Evolutionary conservation across 2,888 invertebrate genomes (phyloP), one percentile per base, ranked within the genome.

Genomic region (Polymixis lichenea): DNA sequence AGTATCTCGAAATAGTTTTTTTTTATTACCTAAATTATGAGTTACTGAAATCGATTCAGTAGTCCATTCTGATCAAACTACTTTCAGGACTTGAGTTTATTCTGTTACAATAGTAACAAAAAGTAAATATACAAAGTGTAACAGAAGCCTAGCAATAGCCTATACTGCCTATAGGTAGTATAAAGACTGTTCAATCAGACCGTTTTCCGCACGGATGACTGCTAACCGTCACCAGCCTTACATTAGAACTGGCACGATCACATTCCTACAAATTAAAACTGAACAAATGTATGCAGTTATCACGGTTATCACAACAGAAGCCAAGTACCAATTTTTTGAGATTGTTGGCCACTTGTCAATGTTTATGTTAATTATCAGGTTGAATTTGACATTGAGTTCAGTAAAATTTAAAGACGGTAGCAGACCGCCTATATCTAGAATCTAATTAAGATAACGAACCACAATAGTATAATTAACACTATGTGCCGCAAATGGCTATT

Each of bases 281-380:
- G 53, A 58, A 53, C 58, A 66, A 72, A 75, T 70, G n/a, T 74
- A 78, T 72, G 69, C 68, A 75, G 61, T 69, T 69, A 82, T 73
- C 82, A 80, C 72, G 80, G 81, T 67, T 82, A 79, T 72, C 73
- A 72, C 62, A 17, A 53, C 32, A 70, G 75, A 46, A 70, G 79
- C 80, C 86, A 86, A 78, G 79, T 72, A 60, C 6, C 15, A 28
- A 85, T 77, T 77, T n/a, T 80, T 77, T 74, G 64, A 80, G 61
- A 85, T 85, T 72, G 76, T 87, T 83, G 85, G 84, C 81, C 65
- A 61, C 69, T 68, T 80, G 74, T 84, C 84, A 86, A 86, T 76
- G 75, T 77, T 80, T 78, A 80, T 72, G 56, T 83, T 80, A 71
- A 72, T 67, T 67, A 81, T 86, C 78, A 56, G 62, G 51, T 82